Conservation (phyloP, 2,888 invertebrate species). For the Leptinotarsa haldemani region DNA sequence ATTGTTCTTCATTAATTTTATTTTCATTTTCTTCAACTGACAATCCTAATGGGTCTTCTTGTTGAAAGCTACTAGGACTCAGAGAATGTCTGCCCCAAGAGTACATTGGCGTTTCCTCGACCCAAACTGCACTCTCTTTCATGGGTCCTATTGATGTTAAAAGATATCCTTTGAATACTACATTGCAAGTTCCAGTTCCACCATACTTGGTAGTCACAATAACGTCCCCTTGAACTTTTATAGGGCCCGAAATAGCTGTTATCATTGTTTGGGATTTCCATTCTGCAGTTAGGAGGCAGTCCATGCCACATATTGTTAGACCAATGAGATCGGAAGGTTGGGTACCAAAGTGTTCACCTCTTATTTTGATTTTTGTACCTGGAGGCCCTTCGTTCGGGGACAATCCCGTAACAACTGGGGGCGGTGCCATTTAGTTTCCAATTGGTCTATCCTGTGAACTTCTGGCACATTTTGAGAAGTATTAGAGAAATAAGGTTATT, state of each 20-base stretch:
- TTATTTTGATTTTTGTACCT: slow-evolving; percentile 92
- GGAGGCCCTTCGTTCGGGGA: slow-evolving; percentile 99
- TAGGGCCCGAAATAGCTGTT: slow-evolving; percentile 92
- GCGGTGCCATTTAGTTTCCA: slow-evolving; percentile 72
- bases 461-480: neutral
- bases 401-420: slow-evolving; percentile 93
- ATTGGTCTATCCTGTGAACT: neutral
- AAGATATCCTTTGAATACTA: slow-evolving; percentile 78
- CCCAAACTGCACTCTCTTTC: slow-evolving; percentile 98
- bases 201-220: slow-evolving; percentile 89
- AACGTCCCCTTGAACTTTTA: slow-evolving; percentile 91
- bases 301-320: slow-evolving; percentile 93
- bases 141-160: slow-evolving; percentile 80
- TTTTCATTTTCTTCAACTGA: slow-evolving; percentile 93
- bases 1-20: slow-evolving; percentile 89
- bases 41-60: slow-evolving; percentile 92
- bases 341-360: slow-evolving; percentile 94
- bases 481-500: neutral
- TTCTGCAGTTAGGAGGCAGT: slow-evolving; percentile 94
- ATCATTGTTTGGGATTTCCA: slow-evolving; percentile 99
- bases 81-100: slow-evolving; percentile 88
- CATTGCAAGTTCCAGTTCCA: slow-evolving; percentile 89
- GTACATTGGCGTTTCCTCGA: slow-evolving; percentile 92
- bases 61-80: slow-evolving; percentile 86
- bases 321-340: slow-evolving; percentile 88